Percentiles rank a stretch among this genome's conserved stretches.
phyloP scores from a whole-genome alignment of 2,888 invertebrate species.

The Taenaris catops region DNA sequence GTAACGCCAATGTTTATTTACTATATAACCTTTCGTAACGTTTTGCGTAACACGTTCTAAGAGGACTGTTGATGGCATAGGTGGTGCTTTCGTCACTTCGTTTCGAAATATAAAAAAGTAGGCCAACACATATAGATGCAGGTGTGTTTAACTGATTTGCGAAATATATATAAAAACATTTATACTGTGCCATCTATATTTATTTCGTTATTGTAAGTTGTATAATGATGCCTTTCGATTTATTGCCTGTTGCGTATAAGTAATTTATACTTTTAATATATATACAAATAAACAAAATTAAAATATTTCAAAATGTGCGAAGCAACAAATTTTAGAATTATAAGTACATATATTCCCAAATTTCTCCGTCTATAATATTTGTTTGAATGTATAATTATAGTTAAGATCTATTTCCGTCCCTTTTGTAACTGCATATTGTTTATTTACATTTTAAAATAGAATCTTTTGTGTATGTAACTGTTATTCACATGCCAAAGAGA shows the following conservation, averaged over 20 bases:
- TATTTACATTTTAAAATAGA: conserved; percentile 16
- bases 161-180: conserved; percentile 17
- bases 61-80: conserved; percentile 20
- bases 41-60: conserved; percentile 18
- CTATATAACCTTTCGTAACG: conserved; percentile 10
- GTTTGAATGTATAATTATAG: conserved; percentile 11
- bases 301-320: too few species aligned
- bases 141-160: conserved; percentile 19
- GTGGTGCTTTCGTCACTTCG: conserved; percentile 14
- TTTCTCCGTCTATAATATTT: conserved; percentile 17
- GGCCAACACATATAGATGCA: too few species aligned
- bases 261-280: too few species aligned
- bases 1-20: conserved; percentile 16
- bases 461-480: conserved; percentile 14
- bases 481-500: conserved; percentile 54
- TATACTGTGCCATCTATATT: conserved; percentile 18
- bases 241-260: conserved; percentile 9
- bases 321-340: neutral
- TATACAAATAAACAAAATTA: too few species aligned
- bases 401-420: conserved; percentile 18
- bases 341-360: conserved; percentile 12
- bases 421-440: conserved; percentile 12
- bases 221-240: conserved; percentile 7
- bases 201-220: conserved; percentile 2
- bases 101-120: conserved; percentile 18